Evolutionary conservation across 2,797 vertebrate species (phyloP).

Genomic region (Xenentodon cancila): DNA sequence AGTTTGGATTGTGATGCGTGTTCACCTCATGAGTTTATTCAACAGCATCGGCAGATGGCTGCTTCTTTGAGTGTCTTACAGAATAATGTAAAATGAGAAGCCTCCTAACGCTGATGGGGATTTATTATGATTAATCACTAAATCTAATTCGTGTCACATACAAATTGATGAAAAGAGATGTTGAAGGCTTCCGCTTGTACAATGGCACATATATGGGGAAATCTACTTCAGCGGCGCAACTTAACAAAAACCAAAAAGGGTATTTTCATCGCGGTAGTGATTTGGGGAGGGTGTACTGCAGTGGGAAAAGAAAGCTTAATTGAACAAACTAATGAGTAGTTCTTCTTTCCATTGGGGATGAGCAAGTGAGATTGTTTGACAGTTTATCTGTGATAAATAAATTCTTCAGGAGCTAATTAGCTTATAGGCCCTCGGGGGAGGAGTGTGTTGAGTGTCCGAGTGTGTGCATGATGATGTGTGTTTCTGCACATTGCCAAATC

Average conservation of each 20-base stretch:
- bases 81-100: constrained; percentile 34
- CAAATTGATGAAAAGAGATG: constrained; percentile 28
- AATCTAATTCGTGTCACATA: constrained; percentile 38
- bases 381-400: constrained; percentile 88
- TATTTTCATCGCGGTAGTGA: constrained; percentile 51
- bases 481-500: constrained; percentile 60
- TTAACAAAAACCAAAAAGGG: constrained; percentile 57
- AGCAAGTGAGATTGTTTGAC: constrained; percentile 85
- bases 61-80: constrained; percentile 33
- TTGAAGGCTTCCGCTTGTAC: constrained; percentile 28
- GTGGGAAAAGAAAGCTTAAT: constrained; percentile 83
- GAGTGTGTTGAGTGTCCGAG: constrained; percentile 73
- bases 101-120: background rate
- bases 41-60: constrained; percentile 45
- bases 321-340: constrained; percentile 85
- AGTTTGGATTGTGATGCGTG: constrained; percentile 43
- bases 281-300: constrained; percentile 62
- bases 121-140: constrained; percentile 28
- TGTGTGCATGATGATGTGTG: constrained; percentile 38
- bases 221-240: constrained; percentile 46
- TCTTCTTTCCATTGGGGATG: constrained; percentile 82
- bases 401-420: constrained; percentile 85
- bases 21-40: constrained; percentile 60
- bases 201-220: constrained; percentile 16
- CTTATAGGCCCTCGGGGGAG: constrained; percentile 71